These are phyloP conservation scores for Bombus fervidus DNA, from an alignment of 1,140 invertebrate genomes.

Conservation along the genomic window DNA sequence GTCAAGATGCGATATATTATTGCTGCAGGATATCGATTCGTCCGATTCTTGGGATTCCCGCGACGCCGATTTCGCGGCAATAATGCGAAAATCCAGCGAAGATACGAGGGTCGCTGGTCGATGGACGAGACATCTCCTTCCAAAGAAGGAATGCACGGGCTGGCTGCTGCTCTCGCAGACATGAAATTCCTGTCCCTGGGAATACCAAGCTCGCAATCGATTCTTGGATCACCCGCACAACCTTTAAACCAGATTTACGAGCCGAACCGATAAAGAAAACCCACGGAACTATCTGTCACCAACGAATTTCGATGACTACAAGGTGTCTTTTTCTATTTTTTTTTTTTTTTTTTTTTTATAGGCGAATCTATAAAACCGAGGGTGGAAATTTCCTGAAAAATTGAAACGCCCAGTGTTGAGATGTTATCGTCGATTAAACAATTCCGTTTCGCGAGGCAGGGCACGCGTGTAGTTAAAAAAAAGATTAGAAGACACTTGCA, in stretches of 20 bases:
- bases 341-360: background rate
- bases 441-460: background rate
- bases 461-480: too few relatives aligned
- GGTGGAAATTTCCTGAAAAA: background rate
- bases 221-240: background rate
- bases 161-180: background rate
- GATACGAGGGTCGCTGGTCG: background rate
- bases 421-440: background rate
- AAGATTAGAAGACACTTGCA: too few relatives aligned
- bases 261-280: background rate
- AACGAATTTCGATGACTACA: background rate
- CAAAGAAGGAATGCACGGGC: background rate
- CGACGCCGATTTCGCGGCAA: conserved; percentile 16
- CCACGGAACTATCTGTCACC: background rate
- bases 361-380: background rate
- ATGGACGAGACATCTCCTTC: background rate
- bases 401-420: too few relatives aligned
- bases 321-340: too few relatives aligned
- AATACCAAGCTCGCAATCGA: background rate
- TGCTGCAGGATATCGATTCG: background rate
- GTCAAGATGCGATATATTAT: background rate
- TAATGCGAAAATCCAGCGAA: background rate
- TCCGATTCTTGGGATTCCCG: conserved; percentile 1
- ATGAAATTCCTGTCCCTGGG: background rate
- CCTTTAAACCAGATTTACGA: conserved; percentile 17